A percentile compares a stretch with the other conserved stretches of the same genome.
Conservation (phyloP, 2,888 invertebrate species). For the Andricus quercusramuli region DNA sequence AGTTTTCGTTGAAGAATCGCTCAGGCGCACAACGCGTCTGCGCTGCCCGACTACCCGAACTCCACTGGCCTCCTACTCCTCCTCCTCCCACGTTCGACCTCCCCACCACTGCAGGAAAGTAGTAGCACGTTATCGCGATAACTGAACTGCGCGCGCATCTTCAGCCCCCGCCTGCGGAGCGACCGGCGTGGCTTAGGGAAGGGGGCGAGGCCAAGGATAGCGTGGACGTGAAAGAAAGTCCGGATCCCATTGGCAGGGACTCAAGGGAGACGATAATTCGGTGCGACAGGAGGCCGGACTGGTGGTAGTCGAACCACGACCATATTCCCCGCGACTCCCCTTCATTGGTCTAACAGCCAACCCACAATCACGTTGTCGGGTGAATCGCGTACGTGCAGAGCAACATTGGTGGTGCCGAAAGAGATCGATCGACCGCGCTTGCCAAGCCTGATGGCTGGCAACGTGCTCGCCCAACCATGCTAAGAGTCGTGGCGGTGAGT, state of each 20-base stretch:
- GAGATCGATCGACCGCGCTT: conserved; percentile 62
- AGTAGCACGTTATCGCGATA: conserved; percentile 70
- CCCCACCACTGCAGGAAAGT: conserved; percentile 63
- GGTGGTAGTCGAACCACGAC: conserved; percentile 53
- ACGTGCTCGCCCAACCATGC: conserved; percentile 47
- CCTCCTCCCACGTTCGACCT: conserved; percentile 74
- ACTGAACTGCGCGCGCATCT: conserved; percentile 77
- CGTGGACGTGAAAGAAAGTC: conserved; percentile 34
- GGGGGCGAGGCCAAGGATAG: conserved; percentile 53
- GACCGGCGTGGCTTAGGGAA: conserved; percentile 38
- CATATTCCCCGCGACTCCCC: conserved; percentile 54
- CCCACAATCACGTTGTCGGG: conserved; percentile 46
- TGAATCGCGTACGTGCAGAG: conserved; percentile 37
- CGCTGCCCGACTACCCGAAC: conserved; percentile 78
- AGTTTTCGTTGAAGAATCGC: conserved; percentile 45
- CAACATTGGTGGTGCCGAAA: conserved; percentile 57
- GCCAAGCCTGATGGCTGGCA: conserved; percentile 49
- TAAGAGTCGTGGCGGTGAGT: conserved; percentile 43
- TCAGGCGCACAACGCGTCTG: conserved; percentile 74
- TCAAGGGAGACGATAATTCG: conserved; percentile 48
- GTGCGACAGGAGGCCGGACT: conserved; percentile 54
- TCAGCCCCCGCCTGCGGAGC: conserved; percentile 76
- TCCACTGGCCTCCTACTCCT: conserved; percentile 76
- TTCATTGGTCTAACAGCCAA: conserved; percentile 43
- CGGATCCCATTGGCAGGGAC: conserved; percentile 46